Conservation (phyloP, 2,888 invertebrate species). For the Ochropleura plecta region DNA sequence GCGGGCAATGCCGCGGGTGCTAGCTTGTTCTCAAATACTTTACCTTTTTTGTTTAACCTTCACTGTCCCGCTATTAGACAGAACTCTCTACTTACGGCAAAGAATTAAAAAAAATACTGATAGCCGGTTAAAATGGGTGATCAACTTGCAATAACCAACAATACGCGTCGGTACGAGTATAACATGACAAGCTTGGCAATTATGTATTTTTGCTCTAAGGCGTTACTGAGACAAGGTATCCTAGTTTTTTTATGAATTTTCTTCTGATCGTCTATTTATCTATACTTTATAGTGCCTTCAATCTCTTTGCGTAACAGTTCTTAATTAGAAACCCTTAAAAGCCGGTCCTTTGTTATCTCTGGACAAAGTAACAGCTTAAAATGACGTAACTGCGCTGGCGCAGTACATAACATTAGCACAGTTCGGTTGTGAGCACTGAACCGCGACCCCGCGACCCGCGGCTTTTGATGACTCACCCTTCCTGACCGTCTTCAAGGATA, state of each 20-base stretch:
- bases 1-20: too few relatives aligned
- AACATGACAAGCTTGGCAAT: not conserved
- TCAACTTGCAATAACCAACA: not conserved
- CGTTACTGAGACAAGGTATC: not conserved
- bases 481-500: slow-evolving; percentile 82
- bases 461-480: slow-evolving; percentile 83
- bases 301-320: not conserved
- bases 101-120: not conserved
- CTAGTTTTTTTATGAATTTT: not conserved
- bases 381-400: slow-evolving; percentile 46
- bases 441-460: slow-evolving; percentile 81
- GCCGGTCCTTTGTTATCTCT: slow-evolving; percentile 14
- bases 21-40: too few relatives aligned
- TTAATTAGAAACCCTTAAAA: not conserved
- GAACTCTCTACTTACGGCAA: too few relatives aligned
- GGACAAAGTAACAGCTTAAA: slow-evolving; percentile 39
- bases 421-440: slow-evolving; percentile 77
- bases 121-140: too few relatives aligned
- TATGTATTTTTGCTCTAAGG: not conserved
- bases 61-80: too few relatives aligned
- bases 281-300: not conserved
- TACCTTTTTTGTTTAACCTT: too few relatives aligned
- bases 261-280: not conserved
- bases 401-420: slow-evolving; percentile 69
- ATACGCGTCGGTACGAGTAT: not conserved